Evolutionary conservation across 2,113 vertebrate genomes (phyloP).

Genomic region (Vidua macroura): DNA sequence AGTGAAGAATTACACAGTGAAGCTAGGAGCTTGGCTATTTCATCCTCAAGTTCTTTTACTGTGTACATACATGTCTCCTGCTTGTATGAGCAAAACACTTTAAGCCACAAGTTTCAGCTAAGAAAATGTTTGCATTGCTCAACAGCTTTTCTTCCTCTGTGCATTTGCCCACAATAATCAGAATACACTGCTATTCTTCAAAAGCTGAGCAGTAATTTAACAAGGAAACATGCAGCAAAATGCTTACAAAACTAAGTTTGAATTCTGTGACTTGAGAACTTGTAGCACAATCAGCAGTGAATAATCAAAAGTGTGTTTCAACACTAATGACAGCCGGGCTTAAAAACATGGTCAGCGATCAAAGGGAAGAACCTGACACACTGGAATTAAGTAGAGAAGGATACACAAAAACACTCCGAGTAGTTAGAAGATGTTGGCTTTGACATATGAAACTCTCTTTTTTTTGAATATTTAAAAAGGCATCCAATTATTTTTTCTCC

Average conservation of each 20-base stretch:
- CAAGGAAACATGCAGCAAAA: slow-evolving; percentile 4
- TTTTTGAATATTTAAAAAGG: not conserved
- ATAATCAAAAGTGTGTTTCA: slow-evolving; percentile 12
- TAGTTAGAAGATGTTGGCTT: not conserved
- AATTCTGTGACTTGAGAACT: slow-evolving; percentile 29
- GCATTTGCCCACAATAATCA: not conserved
- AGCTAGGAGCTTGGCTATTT: not conserved
- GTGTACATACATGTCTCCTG: not conserved
- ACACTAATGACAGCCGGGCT: not conserved
- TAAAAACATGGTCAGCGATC: not conserved
- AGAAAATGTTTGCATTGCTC: slow-evolving; percentile 21
- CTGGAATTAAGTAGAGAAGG: not conserved
- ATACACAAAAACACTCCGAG: not conserved
- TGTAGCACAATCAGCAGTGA: slow-evolving; percentile 32
- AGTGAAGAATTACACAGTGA: not conserved
- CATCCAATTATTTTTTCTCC: not conserved
- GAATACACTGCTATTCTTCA: slow-evolving; percentile 13
- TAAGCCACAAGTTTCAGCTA: slow-evolving; percentile 21
- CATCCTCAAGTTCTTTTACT: not conserved
- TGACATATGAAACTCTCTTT: not conserved
- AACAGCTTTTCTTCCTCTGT: not conserved
- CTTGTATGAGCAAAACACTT: not conserved
- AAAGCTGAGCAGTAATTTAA: slow-evolving; percentile 40
- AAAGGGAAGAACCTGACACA: not conserved
- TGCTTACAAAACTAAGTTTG: slow-evolving; percentile 31